Conservation (phyloP, 2,113 vertebrate species). For the Platichthys flesus region DNA sequence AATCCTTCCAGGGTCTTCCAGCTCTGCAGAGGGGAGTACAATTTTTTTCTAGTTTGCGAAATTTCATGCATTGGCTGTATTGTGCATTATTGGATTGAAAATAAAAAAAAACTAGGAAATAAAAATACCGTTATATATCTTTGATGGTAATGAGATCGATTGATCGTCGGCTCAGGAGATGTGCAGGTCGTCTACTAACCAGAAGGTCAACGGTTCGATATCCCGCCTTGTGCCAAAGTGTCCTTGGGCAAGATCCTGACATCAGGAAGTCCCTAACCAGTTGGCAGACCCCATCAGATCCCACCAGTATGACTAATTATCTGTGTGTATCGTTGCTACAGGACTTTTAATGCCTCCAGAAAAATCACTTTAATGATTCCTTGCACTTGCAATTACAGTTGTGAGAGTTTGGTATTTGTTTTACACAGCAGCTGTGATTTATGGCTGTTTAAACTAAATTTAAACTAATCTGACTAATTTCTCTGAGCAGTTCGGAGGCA, state of each 20-base stretch:
- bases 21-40: background rate
- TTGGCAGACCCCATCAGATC: background rate
- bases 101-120: too few relatives aligned
- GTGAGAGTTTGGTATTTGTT: background rate
- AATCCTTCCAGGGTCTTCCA: background rate
- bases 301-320: background rate
- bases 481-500: background rate
- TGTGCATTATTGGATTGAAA: too few relatives aligned
- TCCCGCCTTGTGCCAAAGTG: too few relatives aligned
- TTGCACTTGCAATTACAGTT: background rate
- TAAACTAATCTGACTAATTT: constrained; percentile 13
- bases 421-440: constrained; percentile 1
- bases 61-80: background rate
- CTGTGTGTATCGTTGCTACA: background rate
- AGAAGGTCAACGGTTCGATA: too few relatives aligned
- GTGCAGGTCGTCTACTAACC: too few relatives aligned
- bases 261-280: background rate
- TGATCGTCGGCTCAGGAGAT: too few relatives aligned
- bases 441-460: background rate
- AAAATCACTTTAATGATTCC: constrained; percentile 5
- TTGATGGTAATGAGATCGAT: too few relatives aligned
- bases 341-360: constrained; percentile 1
- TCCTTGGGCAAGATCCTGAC: background rate
- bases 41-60: background rate
- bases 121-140: too few relatives aligned